Percentiles rank a stretch among this genome's conserved stretches.
phyloP scores from a whole-genome alignment of 2,888 invertebrate species.

The Poecilobothrus nobilitatus region DNA sequence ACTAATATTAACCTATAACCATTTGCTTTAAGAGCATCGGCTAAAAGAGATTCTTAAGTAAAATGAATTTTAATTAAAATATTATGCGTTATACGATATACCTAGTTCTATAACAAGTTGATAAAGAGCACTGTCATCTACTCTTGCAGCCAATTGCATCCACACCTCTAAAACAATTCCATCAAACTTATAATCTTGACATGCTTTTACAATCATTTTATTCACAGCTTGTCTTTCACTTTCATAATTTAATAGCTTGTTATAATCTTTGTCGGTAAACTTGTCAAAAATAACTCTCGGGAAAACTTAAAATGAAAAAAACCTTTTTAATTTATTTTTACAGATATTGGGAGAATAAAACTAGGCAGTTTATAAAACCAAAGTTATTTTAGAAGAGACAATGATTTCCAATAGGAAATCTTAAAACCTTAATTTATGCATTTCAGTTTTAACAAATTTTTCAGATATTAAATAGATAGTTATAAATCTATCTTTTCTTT shows the following conservation, averaged over 20 bases:
- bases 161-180: conserved; percentile 88
- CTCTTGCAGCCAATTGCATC: conserved; percentile 68
- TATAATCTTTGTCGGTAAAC: conserved; percentile 69
- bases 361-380: conserved; percentile 17
- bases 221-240: conserved; percentile 60
- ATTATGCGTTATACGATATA: no score
- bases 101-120: conserved; percentile 55
- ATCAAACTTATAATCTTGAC: conserved; percentile 71
- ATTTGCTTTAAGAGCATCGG: conserved; percentile 17
- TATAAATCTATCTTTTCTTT: no score
- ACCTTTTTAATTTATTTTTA: no score
- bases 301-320: conserved; percentile 55
- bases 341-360: no score
- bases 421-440: no score
- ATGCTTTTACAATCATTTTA: conserved; percentile 57
- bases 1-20: conserved; percentile 60
- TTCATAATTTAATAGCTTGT: conserved; percentile 59
- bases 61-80: background rate
- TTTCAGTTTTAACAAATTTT: no score
- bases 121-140: conserved; percentile 50
- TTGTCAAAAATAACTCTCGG: conserved; percentile 85
- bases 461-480: no score
- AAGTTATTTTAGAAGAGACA: no score
- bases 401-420: no score
- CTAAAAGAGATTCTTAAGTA: background rate